These are phyloP conservation scores for Enteromius viviparus DNA, from an alignment of 2,797 vertebrate species.

Conservation along the genomic window DNA sequence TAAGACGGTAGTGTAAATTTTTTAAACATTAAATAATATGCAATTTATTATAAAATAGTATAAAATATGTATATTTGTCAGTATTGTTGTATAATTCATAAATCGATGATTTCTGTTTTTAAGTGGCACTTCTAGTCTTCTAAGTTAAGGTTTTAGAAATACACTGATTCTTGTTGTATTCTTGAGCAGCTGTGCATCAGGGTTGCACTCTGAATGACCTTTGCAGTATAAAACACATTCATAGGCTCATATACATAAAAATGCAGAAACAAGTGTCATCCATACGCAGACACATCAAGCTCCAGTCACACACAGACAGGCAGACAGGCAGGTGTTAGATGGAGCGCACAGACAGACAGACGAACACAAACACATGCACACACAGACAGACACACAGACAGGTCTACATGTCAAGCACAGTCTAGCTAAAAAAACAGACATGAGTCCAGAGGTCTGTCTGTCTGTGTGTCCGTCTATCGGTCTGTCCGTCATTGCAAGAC, in stretches of 20 bases:
- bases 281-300: constrained; percentile 14
- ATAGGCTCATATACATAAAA: constrained; percentile 24
- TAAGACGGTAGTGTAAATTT: not conserved
- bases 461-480: constrained; percentile 84
- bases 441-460: constrained; percentile 80
- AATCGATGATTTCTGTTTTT: not conserved
- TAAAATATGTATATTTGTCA: not conserved
- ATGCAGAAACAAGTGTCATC: constrained; percentile 44
- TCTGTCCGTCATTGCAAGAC: constrained; percentile 80
- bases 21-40: not conserved
- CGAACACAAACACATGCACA: constrained; percentile 66
- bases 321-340: constrained; percentile 49
- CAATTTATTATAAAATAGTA: no score
- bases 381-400: constrained; percentile 81
- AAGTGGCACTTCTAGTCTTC: constrained; percentile 1
- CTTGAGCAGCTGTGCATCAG: not conserved
- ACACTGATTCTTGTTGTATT: not conserved
- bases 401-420: constrained; percentile 73
- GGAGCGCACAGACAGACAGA: constrained; percentile 29
- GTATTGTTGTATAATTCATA: not conserved
- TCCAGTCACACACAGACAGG: constrained; percentile 44
- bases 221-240: constrained; percentile 10
- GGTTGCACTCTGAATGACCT: not conserved
- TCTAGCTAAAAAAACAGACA: constrained; percentile 80
- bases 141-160: constrained; percentile 4